Base-by-base conservation (phyloP, 2,888 invertebrate species). In the Zygaena filipendulae region DNA sequence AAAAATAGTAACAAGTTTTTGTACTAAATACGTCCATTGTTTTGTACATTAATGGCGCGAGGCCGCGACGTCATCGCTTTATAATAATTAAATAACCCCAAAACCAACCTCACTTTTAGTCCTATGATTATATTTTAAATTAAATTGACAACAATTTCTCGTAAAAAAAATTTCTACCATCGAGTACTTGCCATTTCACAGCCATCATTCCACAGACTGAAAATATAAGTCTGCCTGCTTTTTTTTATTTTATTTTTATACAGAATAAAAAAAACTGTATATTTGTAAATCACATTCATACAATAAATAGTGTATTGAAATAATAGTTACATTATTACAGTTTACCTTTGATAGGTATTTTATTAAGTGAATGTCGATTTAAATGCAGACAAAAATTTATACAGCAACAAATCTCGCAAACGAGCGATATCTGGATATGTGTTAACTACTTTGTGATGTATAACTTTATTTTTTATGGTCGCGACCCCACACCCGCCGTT, bases 1-100 rank as follows among this genome's bases (percentile, higher is more conserved):
- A 77, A 75, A 75, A 74, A 75, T 77, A 77, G 77, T 72, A 75
- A 77, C 75, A 71, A 72, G 66, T 67, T 75, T n/a, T 77, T 77
- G 77, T 77, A 77, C 77, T 77, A 69, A 56, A 59, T 66, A 55
- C 67, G 57, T 72, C 63, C 63, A 55, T 62, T 45, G 45, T 52
- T 74, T 74, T 74, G 75, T 74, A 75, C 74, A 71, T 69, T 47
- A 42, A 36, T 30, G 60, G 62, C 63, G 69, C 64, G 64, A 61
- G 61, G 57, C 43, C 61, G 54, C 57, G 53, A 52, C 47, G 30
- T 25, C 29, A 27, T 27, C 34, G 32, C 38, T n/a, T n/a, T n/a
- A n/a, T n/a, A n/a, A n/a, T n/a, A n/a, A n/a, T n/a, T n/a, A n/a
- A n/a, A n/a, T n/a, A n/a, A n/a, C n/a, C n/a, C 39, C 29, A 32